Conservation (phyloP, 2,888 invertebrate species). For the Empis livida region DNA sequence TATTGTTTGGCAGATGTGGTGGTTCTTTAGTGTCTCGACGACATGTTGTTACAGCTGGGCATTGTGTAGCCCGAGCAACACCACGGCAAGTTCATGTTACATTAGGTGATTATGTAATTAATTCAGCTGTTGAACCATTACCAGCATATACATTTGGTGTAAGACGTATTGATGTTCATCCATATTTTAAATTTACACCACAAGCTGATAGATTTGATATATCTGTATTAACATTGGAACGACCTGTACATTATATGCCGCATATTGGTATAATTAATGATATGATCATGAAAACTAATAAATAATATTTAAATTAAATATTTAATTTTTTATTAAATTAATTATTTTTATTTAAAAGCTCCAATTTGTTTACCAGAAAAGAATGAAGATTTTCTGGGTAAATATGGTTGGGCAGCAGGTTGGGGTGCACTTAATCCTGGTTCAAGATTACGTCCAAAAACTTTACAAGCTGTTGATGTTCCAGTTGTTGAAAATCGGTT, state of each 20-base stretch:
- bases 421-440: slow-evolving; percentile 84
- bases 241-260: slow-evolving; percentile 81
- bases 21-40: slow-evolving; percentile 81
- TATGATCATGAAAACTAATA: not conserved
- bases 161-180: slow-evolving; percentile 79
- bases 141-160: slow-evolving; percentile 89
- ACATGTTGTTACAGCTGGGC: slow-evolving; percentile 88
- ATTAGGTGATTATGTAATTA: slow-evolving; percentile 77
- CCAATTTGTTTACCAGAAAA: slow-evolving; percentile 86
- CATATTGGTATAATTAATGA: slow-evolving; percentile 51
- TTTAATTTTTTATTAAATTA: slow-evolving; percentile 1
- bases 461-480: slow-evolving; percentile 81
- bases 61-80: slow-evolving; percentile 83
- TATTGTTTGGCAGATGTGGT: slow-evolving; percentile 54
- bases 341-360: slow-evolving; percentile 35
- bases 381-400: slow-evolving; percentile 78
- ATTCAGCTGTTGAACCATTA: slow-evolving; percentile 80
- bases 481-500: slow-evolving; percentile 80
- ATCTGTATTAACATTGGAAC: slow-evolving; percentile 73
- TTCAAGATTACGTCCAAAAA: slow-evolving; percentile 75
- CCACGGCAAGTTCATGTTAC: slow-evolving; percentile 87
- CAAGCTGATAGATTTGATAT: slow-evolving; percentile 87
- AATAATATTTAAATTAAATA: slow-evolving; percentile 4
- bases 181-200: slow-evolving; percentile 84
- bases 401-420: slow-evolving; percentile 84